Evolutionary conservation across 1,140 invertebrate genomes (phyloP).

Genomic region (Holotrichia oblita): DNA sequence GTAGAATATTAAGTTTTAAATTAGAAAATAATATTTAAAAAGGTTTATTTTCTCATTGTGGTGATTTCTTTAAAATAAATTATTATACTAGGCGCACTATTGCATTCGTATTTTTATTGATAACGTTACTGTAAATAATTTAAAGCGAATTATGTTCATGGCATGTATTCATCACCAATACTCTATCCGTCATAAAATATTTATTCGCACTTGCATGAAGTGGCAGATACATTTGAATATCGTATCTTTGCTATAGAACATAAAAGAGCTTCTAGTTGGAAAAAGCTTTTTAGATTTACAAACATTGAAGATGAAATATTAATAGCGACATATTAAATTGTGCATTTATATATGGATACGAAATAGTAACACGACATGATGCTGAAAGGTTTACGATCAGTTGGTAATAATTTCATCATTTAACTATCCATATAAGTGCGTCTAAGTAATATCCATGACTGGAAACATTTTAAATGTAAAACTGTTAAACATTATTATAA

Average conservation of each 20-base stretch:
- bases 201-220: background rate
- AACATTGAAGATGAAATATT: conserved; percentile 8
- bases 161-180: background rate
- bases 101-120: background rate
- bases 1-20: conserved; percentile 39
- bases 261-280: background rate
- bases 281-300: background rate
- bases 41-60: background rate
- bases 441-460: too few relatives aligned
- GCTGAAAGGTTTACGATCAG: too few relatives aligned
- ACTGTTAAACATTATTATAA: too few relatives aligned
- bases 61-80: background rate
- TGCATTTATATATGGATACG: too few relatives aligned
- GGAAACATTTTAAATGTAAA: too few relatives aligned
- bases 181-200: background rate
- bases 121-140: background rate
- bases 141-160: background rate
- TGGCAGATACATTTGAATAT: background rate
- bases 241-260: background rate
- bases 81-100: background rate
- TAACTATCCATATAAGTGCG: too few relatives aligned
- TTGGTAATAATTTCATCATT: too few relatives aligned
- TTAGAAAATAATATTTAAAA: background rate
- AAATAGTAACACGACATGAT: too few relatives aligned
- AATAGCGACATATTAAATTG: background rate